Conservation (phyloP, 2,797 vertebrate genomes). For the Leuciscus waleckii region DNA sequence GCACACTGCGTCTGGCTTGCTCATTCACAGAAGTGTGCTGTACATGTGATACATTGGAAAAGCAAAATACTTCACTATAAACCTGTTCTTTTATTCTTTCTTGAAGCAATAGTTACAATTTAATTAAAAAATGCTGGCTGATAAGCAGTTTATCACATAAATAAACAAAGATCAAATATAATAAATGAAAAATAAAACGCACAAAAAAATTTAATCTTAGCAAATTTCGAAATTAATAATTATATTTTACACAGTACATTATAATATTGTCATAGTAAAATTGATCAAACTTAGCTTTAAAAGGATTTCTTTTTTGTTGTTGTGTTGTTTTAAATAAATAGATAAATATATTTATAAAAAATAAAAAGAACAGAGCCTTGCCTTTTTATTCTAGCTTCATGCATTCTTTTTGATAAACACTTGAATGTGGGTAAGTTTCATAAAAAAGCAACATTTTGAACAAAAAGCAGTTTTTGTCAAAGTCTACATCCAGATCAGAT, state of each 20-base stretch:
- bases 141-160: background rate
- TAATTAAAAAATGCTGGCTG: background rate
- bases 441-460: background rate
- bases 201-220: rapidly evolving
- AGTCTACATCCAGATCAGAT: background rate
- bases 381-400: background rate
- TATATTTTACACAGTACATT: background rate
- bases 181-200: background rate
- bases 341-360: background rate
- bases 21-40: slow-evolving; percentile 31
- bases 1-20: slow-evolving; percentile 7
- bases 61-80: background rate
- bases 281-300: background rate
- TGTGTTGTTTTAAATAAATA: background rate
- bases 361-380: background rate
- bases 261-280: background rate
- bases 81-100: background rate
- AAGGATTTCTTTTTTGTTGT: too few species aligned
- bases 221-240: background rate
- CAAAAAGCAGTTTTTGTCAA: background rate
- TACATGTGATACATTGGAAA: background rate
- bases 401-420: background rate
- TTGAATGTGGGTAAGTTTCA: background rate
- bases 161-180: background rate
- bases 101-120: background rate